Evolutionary conservation across 2,797 vertebrate species (phyloP), one percentile per base, ranked within the genome.

Genomic region (Rhabdophis nuchalis): DNA sequence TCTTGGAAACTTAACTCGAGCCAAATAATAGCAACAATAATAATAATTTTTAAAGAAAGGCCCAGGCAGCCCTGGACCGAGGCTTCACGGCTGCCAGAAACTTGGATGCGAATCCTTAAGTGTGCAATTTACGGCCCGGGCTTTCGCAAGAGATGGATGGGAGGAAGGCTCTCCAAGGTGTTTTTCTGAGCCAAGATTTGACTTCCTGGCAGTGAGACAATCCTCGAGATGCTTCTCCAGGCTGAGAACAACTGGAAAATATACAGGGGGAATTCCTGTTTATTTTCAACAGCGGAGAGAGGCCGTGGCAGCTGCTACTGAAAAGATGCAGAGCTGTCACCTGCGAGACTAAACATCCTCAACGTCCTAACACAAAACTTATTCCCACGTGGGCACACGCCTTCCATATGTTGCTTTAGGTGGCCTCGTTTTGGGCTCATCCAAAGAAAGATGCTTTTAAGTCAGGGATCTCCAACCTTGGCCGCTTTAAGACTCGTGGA

Each of bases 311-410:
- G 90, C 68, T 56, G 89, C 89, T 89, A 92, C 85, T 93, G 90
- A 86, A 91, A 94, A 88, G 93, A 92, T 91, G 93, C 96, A 97
- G 94, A 96, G 94, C 85, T 96, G 94, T 92, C 86, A 97, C 97
- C 97, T 97, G 96, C 95, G 95, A 90, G 54, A 92, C 92, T 87
- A 93, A 94, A 96, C 20, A 41, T 12, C 32, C 32, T 25, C 13
- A 10, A 50, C 7, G n/a, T 5, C 94, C 94, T 95, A 91, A 94
- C 93, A 95, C 87, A 36, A 52, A 90, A 41, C 64, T 29, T 56
- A 14, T 1, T 50, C 36, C 20, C 16, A 52, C 1, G 2, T 4
- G 14, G 1, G 12, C 18, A 56, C 3, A 36, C 25, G 18, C 18
- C 16, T 0, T 25, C 29, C 25, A 41, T 53, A 1, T 90, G 86